These are phyloP conservation scores for Saturnia pavonia DNA, from an alignment of 2,888 invertebrate species.

Conservation along the genomic window DNA sequence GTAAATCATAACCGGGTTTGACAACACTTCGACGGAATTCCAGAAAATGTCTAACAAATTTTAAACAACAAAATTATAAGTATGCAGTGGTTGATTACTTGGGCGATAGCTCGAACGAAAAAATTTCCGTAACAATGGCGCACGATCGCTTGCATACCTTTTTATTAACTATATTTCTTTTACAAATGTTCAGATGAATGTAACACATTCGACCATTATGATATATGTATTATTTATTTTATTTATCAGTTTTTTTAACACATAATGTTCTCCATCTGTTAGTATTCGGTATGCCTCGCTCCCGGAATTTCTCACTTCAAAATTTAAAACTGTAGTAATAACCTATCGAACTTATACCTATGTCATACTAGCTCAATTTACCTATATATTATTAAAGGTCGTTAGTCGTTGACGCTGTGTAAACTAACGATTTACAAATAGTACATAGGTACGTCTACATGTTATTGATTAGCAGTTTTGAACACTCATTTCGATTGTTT, in stretches of 20 bases:
- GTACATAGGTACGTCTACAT: neutral
- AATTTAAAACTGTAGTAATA: neutral
- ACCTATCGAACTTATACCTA: neutral
- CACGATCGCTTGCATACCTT: neutral
- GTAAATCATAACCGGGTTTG: too few species aligned
- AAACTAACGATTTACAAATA: neutral
- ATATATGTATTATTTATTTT: too few species aligned
- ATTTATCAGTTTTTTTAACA: too few species aligned
- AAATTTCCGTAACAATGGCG: neutral
- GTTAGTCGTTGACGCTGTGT: neutral
- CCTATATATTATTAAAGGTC: slow-evolving; percentile 6
- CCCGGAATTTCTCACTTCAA: neutral
- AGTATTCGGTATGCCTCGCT: neutral
- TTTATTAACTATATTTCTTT: neutral
- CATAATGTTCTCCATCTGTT: neutral
- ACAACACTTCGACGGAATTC: too few species aligned
- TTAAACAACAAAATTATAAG: too few species aligned
- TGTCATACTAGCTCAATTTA: neutral
- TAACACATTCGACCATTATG: neutral
- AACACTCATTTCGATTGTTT: neutral
- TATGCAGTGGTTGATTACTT: too few species aligned
- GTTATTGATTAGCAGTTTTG: slow-evolving; percentile 6
- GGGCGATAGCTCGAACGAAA: neutral
- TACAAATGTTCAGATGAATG: neutral
- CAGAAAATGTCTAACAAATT: too few species aligned